Base-by-base conservation (phyloP, 1,140 invertebrate species). In the Ostrea denselamellosa region DNA sequence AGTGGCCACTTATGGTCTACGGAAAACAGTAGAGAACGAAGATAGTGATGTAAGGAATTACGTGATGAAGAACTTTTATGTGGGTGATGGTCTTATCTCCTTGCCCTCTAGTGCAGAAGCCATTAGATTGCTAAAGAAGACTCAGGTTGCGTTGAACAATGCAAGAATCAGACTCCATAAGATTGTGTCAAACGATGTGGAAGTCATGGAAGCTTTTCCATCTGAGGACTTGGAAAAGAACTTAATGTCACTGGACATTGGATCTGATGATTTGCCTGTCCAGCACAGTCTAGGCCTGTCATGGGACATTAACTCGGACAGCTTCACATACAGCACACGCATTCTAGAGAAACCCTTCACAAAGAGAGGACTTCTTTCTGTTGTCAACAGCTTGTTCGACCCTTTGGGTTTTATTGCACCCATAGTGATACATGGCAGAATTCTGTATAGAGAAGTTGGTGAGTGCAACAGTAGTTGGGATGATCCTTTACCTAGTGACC, bases 241-340 rank as follows among this genome's bases (percentile, higher is more conserved):
- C 77, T 17, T 90, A 0, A 87, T 85, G 0, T 0, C 77, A 82
- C n/a, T 87, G 12, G 58, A 86, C 68, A 14, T 56, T 8, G 83
- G 84, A 84, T 54, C 56, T 19, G 62, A 58, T 8, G 52, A 82
- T 8, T 52, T 85, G 34, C 89, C 90, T 25, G 25, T 90, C 5
- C 86, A 90, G 83, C 88, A 86, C 34, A 90, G 82, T n/a, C 52
- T 90, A 28, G 86, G 89, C 14, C 44, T 91, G 8, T 28, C 62
- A 12, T 90, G 87, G 89, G 83, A 87, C 25, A 25, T 91, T n/a
- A 83, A 91, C 8, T n/a, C 68, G 19, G 88, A 90, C 71, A 54
- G 19, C 2, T 86, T 88, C 77, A 82, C 51, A 19, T 85, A 54
- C 22, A 87, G 54, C 14, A 28, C 68, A 71, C 62, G 81, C 14